Conservation (phyloP, 2,113 vertebrate species). For the Myrmophylax atrothorax region DNA sequence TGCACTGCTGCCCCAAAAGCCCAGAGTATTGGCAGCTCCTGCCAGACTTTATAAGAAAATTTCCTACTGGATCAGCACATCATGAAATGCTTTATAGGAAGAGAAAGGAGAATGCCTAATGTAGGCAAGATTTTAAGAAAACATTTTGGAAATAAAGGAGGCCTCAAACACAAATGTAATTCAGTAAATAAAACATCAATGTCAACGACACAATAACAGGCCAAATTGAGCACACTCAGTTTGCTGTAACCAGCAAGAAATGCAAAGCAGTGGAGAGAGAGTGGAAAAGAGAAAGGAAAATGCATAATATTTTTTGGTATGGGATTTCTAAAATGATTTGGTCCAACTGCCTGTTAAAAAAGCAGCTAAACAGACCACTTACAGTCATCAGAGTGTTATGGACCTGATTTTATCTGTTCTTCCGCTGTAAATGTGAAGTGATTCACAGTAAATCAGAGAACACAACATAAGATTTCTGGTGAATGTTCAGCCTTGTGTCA, state of each 20-base stretch:
- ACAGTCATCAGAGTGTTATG: not conserved
- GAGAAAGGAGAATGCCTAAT: not conserved
- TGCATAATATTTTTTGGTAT: not conserved
- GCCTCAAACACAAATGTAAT: not conserved
- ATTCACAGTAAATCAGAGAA: not conserved
- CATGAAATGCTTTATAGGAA: constrained; percentile 8
- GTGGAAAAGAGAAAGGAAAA: not conserved
- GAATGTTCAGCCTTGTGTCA: not conserved
- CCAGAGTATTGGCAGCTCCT: constrained; percentile 15
- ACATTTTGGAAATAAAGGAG: not conserved
- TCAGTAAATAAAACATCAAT: not conserved
- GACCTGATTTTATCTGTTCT: not conserved
- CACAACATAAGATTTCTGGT: not conserved
- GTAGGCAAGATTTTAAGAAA: not conserved
- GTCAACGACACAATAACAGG: not conserved
- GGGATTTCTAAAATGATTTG: not conserved
- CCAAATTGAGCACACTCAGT: not conserved
- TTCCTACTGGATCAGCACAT: constrained; percentile 35
- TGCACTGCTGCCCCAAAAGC: constrained; percentile 8
- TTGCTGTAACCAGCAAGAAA: not conserved
- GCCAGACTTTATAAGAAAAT: constrained; percentile 21
- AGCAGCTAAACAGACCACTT: not conserved
- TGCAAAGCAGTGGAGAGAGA: not conserved
- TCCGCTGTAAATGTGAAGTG: not conserved
- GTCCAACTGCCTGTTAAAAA: not conserved